Evolutionary conservation across 2,888 invertebrate species (phyloP), one percentile per base, ranked within the genome.

Genomic region (Torymus auratus): DNA sequence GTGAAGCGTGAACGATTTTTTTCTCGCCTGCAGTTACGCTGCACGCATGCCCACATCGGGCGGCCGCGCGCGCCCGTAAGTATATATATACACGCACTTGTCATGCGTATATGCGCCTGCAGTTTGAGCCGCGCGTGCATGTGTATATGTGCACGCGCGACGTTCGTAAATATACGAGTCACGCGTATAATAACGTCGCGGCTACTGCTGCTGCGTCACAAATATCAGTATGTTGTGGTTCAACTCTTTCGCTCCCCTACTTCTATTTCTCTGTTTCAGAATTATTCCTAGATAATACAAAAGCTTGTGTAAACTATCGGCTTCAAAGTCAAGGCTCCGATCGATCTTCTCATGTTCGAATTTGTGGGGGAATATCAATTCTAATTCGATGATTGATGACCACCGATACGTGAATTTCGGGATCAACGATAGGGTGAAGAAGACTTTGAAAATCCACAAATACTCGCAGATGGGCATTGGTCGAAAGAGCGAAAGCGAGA

Each of bases 131-230:
- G 41, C 41, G 41, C 41, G 41, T 41, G 41, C 41, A 41, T 7
- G 41, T 41, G 41, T 7, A 41, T 41, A 41, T 7, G 41, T 28
- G 3, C 85, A 85, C 86, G 84, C 86, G 86, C 85, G 86, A 85
- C 84, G 87, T 88, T 84, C 84, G 87, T 89, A 89, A 88, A 89
- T 87, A 89, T 85, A 88, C 89, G 85, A 88, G 89, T 89, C 89
- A 89, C 90, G 89, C 88, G 89, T 28, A 7, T 41, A 20, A 20
- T 20, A 20, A 41, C 41, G 23, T 13, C n/a, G 15, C 58, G 41
- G 50, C 87, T 87, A 41, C 41, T 41, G 41, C 41, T 41, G 41
- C 41, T 41, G 41, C 84, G 84, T 84, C 85, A 84, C 84, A 86
- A 86, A 89, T 86, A 87, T 87, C 87, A 86, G 88, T 88, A 89